Evolutionary conservation across 2,888 invertebrate genomes (phyloP).

Genomic region (Charanyca ferruginea): DNA sequence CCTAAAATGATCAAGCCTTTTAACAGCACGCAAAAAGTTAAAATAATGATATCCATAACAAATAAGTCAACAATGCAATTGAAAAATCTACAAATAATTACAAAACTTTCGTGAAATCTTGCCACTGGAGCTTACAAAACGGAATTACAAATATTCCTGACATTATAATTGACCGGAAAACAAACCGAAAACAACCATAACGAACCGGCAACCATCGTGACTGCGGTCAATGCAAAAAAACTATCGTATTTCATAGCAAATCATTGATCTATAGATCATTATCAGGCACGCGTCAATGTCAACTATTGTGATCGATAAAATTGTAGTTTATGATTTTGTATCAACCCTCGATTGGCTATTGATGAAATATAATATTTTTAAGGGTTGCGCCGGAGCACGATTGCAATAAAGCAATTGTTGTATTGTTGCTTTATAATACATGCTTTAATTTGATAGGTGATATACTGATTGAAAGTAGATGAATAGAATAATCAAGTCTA

Average conservation of each 20-base stretch:
- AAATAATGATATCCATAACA: conserved; percentile 4
- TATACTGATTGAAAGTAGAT: conserved; percentile 62
- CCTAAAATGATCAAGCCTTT: conserved; percentile 1
- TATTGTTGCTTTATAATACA: conserved; percentile 70
- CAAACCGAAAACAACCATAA: conserved; percentile 56
- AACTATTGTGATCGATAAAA: conserved; percentile 77
- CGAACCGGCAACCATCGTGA: conserved; percentile 52
- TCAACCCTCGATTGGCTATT: conserved; percentile 69
- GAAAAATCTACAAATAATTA: conserved; percentile 26
- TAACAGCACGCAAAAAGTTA: conserved; percentile 10
- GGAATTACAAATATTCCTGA: conserved; percentile 49
- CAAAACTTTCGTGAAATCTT: conserved; percentile 36
- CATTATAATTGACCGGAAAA: conserved; percentile 54
- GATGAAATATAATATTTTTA: conserved; percentile 86
- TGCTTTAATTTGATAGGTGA: conserved; percentile 66
- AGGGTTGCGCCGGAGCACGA: conserved; percentile 74
- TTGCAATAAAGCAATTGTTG: conserved; percentile 72
- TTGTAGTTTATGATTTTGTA: conserved; percentile 80
- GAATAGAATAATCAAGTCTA: conserved; percentile 49
- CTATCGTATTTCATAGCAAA: conserved; percentile 77
- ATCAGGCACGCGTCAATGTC: conserved; percentile 82
- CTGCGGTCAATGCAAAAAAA: conserved; percentile 77
- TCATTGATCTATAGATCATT: conserved; percentile 80
- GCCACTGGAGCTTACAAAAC: conserved; percentile 32
- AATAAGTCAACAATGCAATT: background rate